Base-by-base conservation (phyloP, 1,140 invertebrate species). In the Cydia amplana region DNA sequence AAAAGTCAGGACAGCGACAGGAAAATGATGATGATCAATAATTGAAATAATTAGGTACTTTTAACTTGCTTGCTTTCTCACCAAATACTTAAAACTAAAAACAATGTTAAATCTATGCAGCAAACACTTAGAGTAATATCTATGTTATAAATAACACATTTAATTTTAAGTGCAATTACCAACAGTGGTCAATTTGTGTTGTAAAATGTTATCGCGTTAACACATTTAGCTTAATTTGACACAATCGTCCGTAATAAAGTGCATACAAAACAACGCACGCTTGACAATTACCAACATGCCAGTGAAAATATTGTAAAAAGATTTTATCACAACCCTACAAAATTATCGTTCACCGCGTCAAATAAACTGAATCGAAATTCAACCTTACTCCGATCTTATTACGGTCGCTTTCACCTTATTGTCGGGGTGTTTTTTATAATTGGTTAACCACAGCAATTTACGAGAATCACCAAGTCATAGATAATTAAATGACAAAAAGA, bases 401-500 rank as follows among this genome's bases (percentile, higher is more conserved):
- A 84, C 73, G 74, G 72, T 70, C 70, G 9, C 64, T n/a, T 60
- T 43, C 32, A n/a, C 16, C 2, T 36, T 36, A 4, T 67, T n/a
- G n/a, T n/a, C n/a, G 14, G 10, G 10, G 12, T 6, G 16, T 67
- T 67, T 67, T 32, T 36, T 67, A 18, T 36, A 67, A 67, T 67
- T 74, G 76, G 72, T 75, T 82, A 79, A 75, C 81, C 85, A 79
- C 80, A 83, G 75, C 85, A 87, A 87, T 87, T 87, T 85, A 87
- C 82, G 77, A 76, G 82, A 85, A 86, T 84, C 78, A 77, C 64
- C 75, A 78, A 83, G 85, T 85, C 83, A 86, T 82, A 85, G 85
- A 87, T 89, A 89, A 89, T 89, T 88, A 89, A 88, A 89, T 87
- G 86, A 88, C 83, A 88, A 86, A 89, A 89, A 86, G 82, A 82